Conservation (phyloP, 2,888 invertebrate species). For the Chromoteleia sp. region DNA sequence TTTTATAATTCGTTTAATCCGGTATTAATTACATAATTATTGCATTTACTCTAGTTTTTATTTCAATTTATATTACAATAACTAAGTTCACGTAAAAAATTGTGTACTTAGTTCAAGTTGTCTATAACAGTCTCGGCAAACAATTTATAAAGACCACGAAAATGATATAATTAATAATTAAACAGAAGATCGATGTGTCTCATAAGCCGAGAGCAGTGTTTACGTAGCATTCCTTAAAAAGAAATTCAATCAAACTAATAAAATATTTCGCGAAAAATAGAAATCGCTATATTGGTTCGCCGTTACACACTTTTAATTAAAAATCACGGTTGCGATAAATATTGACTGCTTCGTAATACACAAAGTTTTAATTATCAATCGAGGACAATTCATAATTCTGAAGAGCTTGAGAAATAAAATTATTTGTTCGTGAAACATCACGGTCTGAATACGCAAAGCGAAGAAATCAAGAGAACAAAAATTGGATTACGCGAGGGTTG, state of each 20-base stretch:
- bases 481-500: slow-evolving; percentile 80
- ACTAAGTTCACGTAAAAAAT: too few relatives aligned
- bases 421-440: slow-evolving; percentile 4
- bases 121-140: slow-evolving; percentile 11
- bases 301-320: too few relatives aligned
- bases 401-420: slow-evolving; percentile 9
- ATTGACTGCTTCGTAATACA: too few relatives aligned
- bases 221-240: slow-evolving; percentile 8
- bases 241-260: slow-evolving; percentile 1
- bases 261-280: not conserved
- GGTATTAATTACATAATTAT: too few relatives aligned
- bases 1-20: too few relatives aligned
- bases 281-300: too few relatives aligned
- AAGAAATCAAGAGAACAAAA: slow-evolving; percentile 72
- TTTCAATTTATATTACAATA: too few relatives aligned
- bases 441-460: slow-evolving; percentile 3
- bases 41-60: too few relatives aligned
- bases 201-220: slow-evolving; percentile 21
- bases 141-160: slow-evolving; percentile 38
- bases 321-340: too few relatives aligned
- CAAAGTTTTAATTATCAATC: slow-evolving; percentile 4
- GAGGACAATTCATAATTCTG: not conserved
- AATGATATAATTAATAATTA: slow-evolving; percentile 46
- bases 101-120: not conserved
- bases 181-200: slow-evolving; percentile 26